Evolutionary conservation across 2,113 vertebrate genomes (phyloP).

Genomic region (Rhineura floridana): DNA sequence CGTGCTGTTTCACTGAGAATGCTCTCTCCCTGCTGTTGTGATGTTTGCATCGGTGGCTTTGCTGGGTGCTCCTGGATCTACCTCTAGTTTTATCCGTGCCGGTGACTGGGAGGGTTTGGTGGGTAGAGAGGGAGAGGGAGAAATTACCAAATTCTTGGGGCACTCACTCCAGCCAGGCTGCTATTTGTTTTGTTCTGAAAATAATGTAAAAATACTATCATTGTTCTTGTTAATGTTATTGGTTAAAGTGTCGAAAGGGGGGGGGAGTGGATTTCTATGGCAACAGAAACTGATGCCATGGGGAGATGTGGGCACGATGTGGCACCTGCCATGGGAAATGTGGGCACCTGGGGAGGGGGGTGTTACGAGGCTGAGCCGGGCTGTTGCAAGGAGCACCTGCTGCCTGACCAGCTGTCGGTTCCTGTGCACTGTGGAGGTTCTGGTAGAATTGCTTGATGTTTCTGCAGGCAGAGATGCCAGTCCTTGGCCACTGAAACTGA

Average conservation of each 20-base stretch:
- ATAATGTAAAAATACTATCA: neutral
- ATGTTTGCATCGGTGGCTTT: neutral
- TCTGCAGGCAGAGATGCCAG: neutral
- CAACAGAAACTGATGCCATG: slow-evolving; percentile 7
- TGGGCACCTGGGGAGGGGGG: neutral
- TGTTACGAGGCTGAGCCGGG: neutral
- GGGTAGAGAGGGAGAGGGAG: neutral
- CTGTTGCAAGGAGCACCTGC: neutral
- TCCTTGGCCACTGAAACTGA: too few species aligned
- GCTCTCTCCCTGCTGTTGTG: neutral
- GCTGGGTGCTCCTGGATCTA: neutral
- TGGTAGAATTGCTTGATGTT: neutral
- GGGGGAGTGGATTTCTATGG: slow-evolving; percentile 9
- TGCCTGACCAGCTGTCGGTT: too few species aligned
- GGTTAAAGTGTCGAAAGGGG: neutral
- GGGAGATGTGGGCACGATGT: neutral
- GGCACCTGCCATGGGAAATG: neutral
- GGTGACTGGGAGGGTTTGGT: neutral
- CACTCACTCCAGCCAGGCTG: neutral
- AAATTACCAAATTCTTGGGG: neutral
- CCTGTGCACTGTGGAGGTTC: neutral
- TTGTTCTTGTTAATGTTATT: neutral
- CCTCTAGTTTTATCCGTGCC: neutral
- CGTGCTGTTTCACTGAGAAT: neutral
- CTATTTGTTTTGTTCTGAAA: neutral